Percentiles rank a stretch among this genome's conserved stretches.
These are phyloP conservation scores for Callocephalon fimbriatum DNA, from an alignment of 2,113 vertebrate genomes.

Conservation along the genomic window DNA sequence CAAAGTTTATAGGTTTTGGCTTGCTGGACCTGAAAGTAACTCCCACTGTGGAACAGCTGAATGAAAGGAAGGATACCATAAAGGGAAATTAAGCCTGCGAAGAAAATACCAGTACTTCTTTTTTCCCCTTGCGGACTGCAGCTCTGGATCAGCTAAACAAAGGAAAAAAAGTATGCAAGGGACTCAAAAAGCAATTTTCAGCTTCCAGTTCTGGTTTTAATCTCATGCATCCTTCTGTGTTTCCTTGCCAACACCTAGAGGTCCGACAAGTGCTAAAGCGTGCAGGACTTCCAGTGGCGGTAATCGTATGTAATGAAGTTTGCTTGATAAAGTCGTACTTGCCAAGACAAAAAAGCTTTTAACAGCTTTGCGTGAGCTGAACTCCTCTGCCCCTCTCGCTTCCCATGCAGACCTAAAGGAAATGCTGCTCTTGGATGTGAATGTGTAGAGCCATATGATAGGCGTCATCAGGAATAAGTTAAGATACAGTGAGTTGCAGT, in stretches of 20 bases:
- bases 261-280: background rate
- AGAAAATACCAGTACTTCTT: background rate
- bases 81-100: background rate
- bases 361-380: background rate
- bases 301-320: background rate
- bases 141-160: background rate
- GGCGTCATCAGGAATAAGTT: background rate
- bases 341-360: background rate
- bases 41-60: slow-evolving; percentile 46
- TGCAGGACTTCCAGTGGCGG: background rate
- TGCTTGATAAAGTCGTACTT: background rate
- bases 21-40: background rate
- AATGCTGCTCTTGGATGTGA: background rate
- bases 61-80: background rate
- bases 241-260: slow-evolving; percentile 31
- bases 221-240: background rate
- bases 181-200: slow-evolving; percentile 1
- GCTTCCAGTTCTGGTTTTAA: slow-evolving; percentile 26
- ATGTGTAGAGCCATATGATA: rapidly evolving
- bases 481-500: background rate
- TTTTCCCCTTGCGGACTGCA: rapidly evolving
- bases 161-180: background rate
- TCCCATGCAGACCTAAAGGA: background rate
- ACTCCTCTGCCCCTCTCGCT: background rate
- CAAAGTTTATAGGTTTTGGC: slow-evolving; percentile 41